These are phyloP conservation scores for Argynnis bischoffii DNA, from an alignment of 2,888 invertebrate genomes.

Conservation along the genomic window DNA sequence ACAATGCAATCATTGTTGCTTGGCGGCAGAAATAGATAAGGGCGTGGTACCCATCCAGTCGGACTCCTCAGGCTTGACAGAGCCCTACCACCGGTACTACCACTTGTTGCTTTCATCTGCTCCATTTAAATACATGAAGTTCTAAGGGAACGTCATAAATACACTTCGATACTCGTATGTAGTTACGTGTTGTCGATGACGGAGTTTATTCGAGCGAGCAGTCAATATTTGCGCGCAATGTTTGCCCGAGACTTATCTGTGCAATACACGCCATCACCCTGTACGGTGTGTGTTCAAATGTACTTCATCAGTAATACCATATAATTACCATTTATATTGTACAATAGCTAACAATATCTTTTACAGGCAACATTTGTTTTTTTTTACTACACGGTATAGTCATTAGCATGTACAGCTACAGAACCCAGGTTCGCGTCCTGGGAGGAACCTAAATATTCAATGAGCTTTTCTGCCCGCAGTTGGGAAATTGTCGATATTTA, in stretches of 20 bases:
- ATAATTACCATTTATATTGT: slow-evolving; percentile 15
- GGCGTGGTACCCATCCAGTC: too few species aligned
- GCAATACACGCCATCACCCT: slow-evolving; percentile 16
- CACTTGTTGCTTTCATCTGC: background rate
- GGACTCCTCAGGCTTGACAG: too few species aligned
- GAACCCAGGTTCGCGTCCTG: too few species aligned
- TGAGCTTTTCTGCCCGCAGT: too few species aligned
- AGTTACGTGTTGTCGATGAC: slow-evolving; percentile 6
- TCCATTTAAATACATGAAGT: background rate
- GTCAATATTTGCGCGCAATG: slow-evolving; percentile 25
- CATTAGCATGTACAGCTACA: too few species aligned
- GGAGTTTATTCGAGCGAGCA: slow-evolving; percentile 18
- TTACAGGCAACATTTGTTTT: background rate
- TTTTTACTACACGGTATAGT: too few species aligned
- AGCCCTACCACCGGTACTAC: too few species aligned
- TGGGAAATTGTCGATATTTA: too few species aligned
- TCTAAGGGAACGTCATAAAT: slow-evolving; percentile 8
- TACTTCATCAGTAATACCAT: background rate
- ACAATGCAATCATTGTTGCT: too few species aligned
- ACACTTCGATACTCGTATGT: slow-evolving; percentile 2
- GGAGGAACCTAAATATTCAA: too few species aligned
- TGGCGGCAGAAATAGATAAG: too few species aligned
- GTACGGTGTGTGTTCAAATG: background rate
- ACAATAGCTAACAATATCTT: background rate
- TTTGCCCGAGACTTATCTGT: slow-evolving; percentile 24